Evolutionary conservation across 2,797 vertebrate genomes (phyloP), one percentile per base, ranked within the genome.

Genomic region (Phataginus tricuspis): DNA sequence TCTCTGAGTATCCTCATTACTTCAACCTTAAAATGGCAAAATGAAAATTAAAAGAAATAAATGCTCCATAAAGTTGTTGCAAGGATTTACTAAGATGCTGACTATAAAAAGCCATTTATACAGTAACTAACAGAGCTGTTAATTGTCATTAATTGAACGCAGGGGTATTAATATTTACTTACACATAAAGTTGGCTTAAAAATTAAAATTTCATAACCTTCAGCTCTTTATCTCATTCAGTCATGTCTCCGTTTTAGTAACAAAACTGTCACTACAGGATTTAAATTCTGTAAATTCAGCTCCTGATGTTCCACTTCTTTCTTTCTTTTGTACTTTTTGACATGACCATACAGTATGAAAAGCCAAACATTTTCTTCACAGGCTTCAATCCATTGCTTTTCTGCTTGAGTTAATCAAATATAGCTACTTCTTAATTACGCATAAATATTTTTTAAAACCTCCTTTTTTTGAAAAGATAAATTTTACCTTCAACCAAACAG

Each of bases 1-100:
- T 63, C 10, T 71, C 23, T 51, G n/a, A 71, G 14, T 3, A 10
- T 61, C 27, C 39, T 39, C 59, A 53, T 57, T 39, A 45, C 13
- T 63, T 86, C 27, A 59, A 37, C 12, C 77, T 11, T 51, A 69
- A 27, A 66, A 79, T 29, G 31, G 5, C 6, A 84, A 80, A 66
- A 57, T 69, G 63, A 72, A 59, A 82, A 29, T 39, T 82, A 69
- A 29, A 51, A 61, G 39, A 79, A 86, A 49, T 45, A 68, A 90
- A 42, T 25, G 1, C 2, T 49, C 12, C 5, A 39, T 42, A 55
- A 27, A 1, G 0, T 39, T 49, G 2, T 23, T 31, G 2, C 12
- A 55, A 29, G 7, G 16, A 61, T 59, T 64, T 82, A 31, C 2
- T 51, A 51, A 75, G 3, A 0, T 78, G 71, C 11, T 61, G 11